A percentile compares a stretch with the other conserved stretches of the same genome.
These are phyloP conservation scores for Phataginus tricuspis DNA, from an alignment of 2,797 vertebrate genomes.

Conservation along the genomic window DNA sequence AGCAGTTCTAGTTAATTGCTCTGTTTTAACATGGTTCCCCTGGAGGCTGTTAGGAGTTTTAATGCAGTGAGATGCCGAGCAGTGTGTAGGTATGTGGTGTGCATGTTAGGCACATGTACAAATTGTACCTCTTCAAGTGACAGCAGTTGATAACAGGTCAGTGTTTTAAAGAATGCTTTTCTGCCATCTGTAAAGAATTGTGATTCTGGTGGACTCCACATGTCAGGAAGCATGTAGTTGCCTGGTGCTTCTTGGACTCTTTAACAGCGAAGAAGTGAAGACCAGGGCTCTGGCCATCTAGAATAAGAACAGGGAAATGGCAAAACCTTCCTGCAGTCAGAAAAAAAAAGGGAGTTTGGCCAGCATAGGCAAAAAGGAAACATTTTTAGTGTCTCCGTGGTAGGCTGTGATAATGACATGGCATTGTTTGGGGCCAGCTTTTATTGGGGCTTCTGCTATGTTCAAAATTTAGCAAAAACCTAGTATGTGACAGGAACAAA, in stretches of 20 bases:
- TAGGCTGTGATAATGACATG: not conserved
- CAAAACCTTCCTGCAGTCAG: not conserved
- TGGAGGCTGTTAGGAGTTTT: slow-evolving; percentile 65
- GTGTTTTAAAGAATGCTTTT: slow-evolving; percentile 28
- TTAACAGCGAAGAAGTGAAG: not conserved
- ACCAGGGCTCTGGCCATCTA: not conserved
- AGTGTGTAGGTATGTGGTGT: slow-evolving; percentile 14
- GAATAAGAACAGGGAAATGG: not conserved
- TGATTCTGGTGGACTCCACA: not conserved
- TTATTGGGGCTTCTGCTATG: not conserved
- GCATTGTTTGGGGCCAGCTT: not conserved
- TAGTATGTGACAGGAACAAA: not conserved
- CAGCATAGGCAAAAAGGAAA: not conserved
- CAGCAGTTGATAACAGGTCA: slow-evolving; percentile 57
- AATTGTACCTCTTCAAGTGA: slow-evolving; percentile 35
- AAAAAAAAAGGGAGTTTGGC: not conserved
- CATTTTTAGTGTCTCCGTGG: not conserved
- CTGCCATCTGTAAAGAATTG: slow-evolving; percentile 20
- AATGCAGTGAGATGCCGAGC: slow-evolving; percentile 21
- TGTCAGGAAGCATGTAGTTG: not conserved
- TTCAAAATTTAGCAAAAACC: not conserved
- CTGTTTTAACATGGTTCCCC: slow-evolving; percentile 77
- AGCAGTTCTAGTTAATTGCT: slow-evolving; percentile 82
- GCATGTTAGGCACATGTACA: not conserved
- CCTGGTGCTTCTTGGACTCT: not conserved